Conservation (phyloP, 2,113 vertebrate genomes). For the Centrocercus urophasianus region DNA sequence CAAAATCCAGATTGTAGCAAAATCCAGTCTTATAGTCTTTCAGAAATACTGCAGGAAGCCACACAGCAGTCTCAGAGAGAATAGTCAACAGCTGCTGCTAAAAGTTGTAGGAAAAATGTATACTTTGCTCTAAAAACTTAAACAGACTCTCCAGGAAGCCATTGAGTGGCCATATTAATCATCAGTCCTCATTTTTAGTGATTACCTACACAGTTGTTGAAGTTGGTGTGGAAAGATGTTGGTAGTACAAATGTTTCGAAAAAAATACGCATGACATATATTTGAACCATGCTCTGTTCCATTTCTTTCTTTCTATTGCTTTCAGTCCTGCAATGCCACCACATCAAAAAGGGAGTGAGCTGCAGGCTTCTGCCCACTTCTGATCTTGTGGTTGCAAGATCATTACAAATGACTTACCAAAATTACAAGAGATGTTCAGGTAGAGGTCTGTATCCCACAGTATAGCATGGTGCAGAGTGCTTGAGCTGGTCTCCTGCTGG, state of each 20-base stretch:
- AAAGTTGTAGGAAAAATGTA: neutral
- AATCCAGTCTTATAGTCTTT: neutral
- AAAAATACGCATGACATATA: neutral
- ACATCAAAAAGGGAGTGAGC: neutral
- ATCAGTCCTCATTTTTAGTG: neutral
- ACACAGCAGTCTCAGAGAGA: neutral
- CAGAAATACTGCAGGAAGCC: neutral
- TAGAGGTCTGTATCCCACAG: neutral
- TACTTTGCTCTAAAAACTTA: neutral
- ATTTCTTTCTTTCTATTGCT: neutral
- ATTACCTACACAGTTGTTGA: neutral
- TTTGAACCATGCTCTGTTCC: neutral
- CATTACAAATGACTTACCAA: neutral
- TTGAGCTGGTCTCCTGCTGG: neutral
- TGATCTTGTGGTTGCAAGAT: neutral
- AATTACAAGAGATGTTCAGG: neutral
- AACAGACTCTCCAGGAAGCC: neutral
- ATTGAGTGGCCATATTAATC: neutral
- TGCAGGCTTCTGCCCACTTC: neutral
- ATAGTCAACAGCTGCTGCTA: neutral
- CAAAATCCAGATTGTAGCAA: neutral
- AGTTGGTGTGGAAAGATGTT: neutral
- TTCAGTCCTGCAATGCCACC: neutral
- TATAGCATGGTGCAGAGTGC: neutral
- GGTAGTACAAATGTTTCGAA: neutral